Conservation (phyloP, 2,797 vertebrate genomes). For the Sebastiscus tertius region DNA sequence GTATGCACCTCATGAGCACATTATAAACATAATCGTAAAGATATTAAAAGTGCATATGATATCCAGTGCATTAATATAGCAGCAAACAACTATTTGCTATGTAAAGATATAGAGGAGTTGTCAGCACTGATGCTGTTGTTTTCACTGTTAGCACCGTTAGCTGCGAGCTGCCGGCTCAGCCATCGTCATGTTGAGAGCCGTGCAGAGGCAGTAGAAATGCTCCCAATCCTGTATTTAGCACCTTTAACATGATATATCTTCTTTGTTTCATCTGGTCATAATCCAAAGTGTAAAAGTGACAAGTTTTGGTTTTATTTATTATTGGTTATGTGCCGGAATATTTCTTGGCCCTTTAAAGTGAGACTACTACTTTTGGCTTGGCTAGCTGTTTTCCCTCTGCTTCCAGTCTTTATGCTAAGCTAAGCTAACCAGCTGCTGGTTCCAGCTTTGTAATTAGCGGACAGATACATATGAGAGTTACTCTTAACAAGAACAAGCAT, state of each 20-base stretch:
- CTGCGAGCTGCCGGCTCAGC: too few species aligned
- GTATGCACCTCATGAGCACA: neutral
- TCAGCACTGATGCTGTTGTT: too few species aligned
- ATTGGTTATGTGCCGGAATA: too few species aligned
- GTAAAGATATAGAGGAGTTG: too few species aligned
- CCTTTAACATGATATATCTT: neutral
- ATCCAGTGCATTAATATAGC: too few species aligned
- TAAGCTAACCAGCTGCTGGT: neutral
- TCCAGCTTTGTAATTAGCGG: neutral
- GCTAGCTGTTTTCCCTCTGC: neutral
- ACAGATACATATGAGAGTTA: neutral
- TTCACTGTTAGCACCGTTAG: too few species aligned
- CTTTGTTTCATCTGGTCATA: neutral
- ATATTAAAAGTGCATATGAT: neutral
- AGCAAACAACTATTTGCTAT: too few species aligned
- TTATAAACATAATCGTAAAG: neutral
- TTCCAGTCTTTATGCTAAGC: conserved; percentile 1
- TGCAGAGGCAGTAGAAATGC: too few species aligned
- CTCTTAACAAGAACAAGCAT: neutral
- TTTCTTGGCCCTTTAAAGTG: neutral
- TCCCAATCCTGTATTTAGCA: neutral
- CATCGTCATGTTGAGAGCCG: too few species aligned
- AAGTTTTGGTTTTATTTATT: neutral
- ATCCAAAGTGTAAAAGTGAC: neutral
- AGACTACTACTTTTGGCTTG: neutral